phyloP scores from a whole-genome alignment of 2,888 invertebrate genomes.

The Dynastes grantii region DNA sequence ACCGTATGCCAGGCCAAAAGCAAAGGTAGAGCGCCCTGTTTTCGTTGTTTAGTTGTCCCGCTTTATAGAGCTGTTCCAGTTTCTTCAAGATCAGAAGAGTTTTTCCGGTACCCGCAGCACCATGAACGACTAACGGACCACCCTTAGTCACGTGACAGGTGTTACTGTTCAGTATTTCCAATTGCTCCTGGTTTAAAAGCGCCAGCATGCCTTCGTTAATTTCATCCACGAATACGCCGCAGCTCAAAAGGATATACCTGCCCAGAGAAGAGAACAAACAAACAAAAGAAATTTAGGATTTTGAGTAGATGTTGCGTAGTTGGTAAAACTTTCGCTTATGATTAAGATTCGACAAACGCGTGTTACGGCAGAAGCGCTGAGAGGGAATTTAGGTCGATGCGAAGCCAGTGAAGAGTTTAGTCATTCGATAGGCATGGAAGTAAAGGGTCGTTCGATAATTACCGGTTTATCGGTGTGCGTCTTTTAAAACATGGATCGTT shows the following conservation, averaged over 20 bases:
- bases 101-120: constrained; percentile 69
- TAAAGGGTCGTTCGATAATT: too few relatives aligned
- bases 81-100: constrained; percentile 67
- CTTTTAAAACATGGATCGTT: too few relatives aligned
- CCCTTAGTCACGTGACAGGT: constrained; percentile 58
- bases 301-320: too few relatives aligned
- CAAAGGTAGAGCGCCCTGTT: constrained; percentile 67
- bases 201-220: constrained; percentile 65
- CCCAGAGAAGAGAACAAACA: constrained; percentile 18
- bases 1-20: constrained; percentile 68
- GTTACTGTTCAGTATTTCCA: constrained; percentile 61
- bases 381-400: too few relatives aligned
- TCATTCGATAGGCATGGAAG: too few relatives aligned
- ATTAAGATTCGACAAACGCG: too few relatives aligned
- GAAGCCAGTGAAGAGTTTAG: too few relatives aligned
- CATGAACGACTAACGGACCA: constrained; percentile 65
- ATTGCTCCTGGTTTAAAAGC: constrained; percentile 65
- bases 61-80: constrained; percentile 63
- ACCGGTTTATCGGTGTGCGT: too few relatives aligned
- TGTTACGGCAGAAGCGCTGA: too few relatives aligned
- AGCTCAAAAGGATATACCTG: constrained; percentile 67
- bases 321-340: too few relatives aligned
- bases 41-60: constrained; percentile 62
- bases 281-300: too few relatives aligned
- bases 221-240: constrained; percentile 67